Base-by-base conservation (phyloP, 2,797 vertebrate species). In the Pseudochirops corinnae region DNA sequence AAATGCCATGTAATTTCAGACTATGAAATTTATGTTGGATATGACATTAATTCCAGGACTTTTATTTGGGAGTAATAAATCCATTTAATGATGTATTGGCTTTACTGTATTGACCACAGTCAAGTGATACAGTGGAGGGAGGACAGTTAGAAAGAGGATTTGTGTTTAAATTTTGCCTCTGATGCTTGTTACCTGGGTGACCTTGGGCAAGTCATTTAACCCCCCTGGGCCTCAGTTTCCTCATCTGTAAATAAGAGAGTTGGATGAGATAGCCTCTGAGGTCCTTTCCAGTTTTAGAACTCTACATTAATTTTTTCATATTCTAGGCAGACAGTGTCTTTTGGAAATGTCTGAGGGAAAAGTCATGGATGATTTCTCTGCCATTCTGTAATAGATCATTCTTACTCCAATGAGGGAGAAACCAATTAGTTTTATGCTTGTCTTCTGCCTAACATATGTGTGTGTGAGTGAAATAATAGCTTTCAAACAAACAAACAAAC, bases 11-110 rank as follows among this genome's bases (percentile, higher is more conserved):
- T 82, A 46, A 1, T 91, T 95, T 18, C 31, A 87, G 12, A 56
- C 91, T 97, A 93, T 97, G 93, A 95, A 98, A 94, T 93, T 92
- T 90, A 96, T 97, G 93, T 96, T 91, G 0, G 60, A 46, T 96
- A 96, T 97, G 55, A 87, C 10, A 26, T 39, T 74, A 39, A 82
- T 82, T 24, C 46, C 31, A 92, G 94, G 90, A 92, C 4, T 4
- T 92, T 26, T 97, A 95, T 95, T 90, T 91, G 60, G 91, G 52
- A 95, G 62, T 94, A 94, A 82, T 62, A 74, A 93, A 87, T 0
- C 31, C 46, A 46, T 93, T 94, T 97, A 52, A 52, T 97, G 94
- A 52, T 91, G 93, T 95, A 62, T 96, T 96, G 91, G 39, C 74
- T 12, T 95, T 96, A 94, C 90, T 94, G 56, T 56, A 46, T 96